Evolutionary conservation across 2,888 invertebrate genomes (phyloP).

Genomic region (Andricus curvator): DNA sequence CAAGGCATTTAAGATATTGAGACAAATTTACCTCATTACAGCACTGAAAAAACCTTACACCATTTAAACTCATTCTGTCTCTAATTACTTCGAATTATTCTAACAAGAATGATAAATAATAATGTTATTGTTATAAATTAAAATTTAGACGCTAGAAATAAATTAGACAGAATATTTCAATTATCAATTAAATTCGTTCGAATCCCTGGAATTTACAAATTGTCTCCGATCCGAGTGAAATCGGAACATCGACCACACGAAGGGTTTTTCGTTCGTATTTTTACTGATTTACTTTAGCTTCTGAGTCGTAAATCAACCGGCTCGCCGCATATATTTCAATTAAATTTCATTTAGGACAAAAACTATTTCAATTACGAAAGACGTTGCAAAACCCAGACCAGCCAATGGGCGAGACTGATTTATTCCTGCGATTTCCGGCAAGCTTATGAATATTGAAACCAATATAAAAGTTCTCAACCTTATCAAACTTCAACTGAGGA

Average conservation of each 20-base stretch:
- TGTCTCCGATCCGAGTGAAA: neutral
- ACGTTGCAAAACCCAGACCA: neutral
- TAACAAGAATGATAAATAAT: neutral
- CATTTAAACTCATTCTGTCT: neutral
- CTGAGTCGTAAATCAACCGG: neutral
- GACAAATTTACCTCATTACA: neutral
- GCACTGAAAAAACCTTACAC: neutral
- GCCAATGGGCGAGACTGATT: conserved; percentile 24
- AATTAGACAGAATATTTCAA: no score
- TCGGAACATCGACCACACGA: neutral
- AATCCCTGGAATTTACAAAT: no score
- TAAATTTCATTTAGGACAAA: conserved; percentile 23
- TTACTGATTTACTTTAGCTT: neutral
- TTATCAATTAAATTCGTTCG: no score
- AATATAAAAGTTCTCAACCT: conserved; percentile 30
- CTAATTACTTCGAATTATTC: neutral
- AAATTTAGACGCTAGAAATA: no score
- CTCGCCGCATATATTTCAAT: neutral
- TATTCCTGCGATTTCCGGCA: conserved; percentile 12
- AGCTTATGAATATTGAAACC: conserved; percentile 28
- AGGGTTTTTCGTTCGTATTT: neutral
- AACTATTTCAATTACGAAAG: conserved; percentile 33
- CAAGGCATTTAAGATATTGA: neutral
- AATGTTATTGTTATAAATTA: no score
- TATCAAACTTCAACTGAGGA: neutral